Evolutionary conservation across 2,888 invertebrate species (phyloP).

Genomic region (Ashinkailepas kermadecensis): DNA sequence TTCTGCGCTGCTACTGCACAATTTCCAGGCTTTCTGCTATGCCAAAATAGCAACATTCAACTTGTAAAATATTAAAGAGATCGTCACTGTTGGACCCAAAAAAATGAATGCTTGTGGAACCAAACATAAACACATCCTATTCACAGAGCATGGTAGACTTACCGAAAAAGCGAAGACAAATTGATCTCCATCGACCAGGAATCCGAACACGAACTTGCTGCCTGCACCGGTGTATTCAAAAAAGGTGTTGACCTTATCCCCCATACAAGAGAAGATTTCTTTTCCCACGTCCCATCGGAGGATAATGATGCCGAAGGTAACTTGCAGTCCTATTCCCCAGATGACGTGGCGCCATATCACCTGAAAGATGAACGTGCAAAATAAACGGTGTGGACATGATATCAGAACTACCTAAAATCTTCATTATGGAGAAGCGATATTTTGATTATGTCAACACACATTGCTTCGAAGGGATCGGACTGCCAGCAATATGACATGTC

Average conservation of each 20-base stretch:
- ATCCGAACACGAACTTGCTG: conserved; percentile 74
- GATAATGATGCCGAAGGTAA: conserved; percentile 71
- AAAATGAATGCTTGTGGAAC: conserved; percentile 19
- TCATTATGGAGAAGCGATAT: no score
- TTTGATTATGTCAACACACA: no score
- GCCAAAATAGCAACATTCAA: no score
- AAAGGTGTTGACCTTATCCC: conserved; percentile 63
- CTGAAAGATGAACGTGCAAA: conserved; percentile 40
- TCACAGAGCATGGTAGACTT: conserved; percentile 38
- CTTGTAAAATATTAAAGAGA: no score
- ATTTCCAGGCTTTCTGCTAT: no score
- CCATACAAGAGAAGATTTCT: conserved; percentile 58
- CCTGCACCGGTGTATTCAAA: conserved; percentile 70
- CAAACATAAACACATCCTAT: background rate
- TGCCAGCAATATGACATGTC: no score
- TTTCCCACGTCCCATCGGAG: conserved; percentile 76
- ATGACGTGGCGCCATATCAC: conserved; percentile 72
- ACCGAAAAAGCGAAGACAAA: conserved; percentile 73
- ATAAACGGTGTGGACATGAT: no score
- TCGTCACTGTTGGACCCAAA: background rate
- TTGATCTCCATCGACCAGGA: conserved; percentile 35
- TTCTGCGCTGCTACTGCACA: no score
- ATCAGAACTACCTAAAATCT: no score
- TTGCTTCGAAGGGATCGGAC: no score
- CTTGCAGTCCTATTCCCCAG: conserved; percentile 73